A percentile compares a stretch with the other conserved stretches of the same genome.
phyloP scores from a whole-genome alignment of 2,888 invertebrate species.

The Drosophila longiperda region DNA sequence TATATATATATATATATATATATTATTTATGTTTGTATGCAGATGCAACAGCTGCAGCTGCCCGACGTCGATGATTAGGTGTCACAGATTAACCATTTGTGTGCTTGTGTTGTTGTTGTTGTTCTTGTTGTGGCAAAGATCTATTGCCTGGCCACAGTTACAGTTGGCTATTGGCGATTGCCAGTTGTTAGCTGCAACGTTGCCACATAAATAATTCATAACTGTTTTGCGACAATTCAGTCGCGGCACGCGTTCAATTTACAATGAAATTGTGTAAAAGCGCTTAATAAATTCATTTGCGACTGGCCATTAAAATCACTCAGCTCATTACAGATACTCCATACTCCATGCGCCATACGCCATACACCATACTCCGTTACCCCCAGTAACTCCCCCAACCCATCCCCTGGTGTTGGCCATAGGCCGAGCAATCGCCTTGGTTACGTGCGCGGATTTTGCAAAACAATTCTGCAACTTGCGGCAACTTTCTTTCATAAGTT shows the following conservation, averaged over 20 bases:
- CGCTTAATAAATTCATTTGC: conserved; percentile 80
- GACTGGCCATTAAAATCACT: conserved; percentile 68
- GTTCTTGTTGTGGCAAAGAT: neutral
- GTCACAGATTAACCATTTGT: conserved; percentile 53
- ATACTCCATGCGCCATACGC: neutral
- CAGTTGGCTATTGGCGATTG: conserved; percentile 2
- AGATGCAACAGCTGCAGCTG: conserved; percentile 51
- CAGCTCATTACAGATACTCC: conserved; percentile 65
- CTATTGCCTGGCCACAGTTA: conserved; percentile 21
- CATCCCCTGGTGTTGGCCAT: neutral
- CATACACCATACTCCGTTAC: neutral
- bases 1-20: conserved; percentile 7
- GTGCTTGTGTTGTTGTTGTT: conserved; percentile 6
- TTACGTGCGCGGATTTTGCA: conserved; percentile 77
- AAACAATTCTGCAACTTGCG: conserved; percentile 60
- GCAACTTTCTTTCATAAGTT: conserved; percentile 74
- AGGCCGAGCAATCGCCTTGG: conserved; percentile 34
- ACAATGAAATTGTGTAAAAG: conserved; percentile 79
- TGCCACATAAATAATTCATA: conserved; percentile 81
- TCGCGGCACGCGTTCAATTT: conserved; percentile 78
- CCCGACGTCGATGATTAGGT: conserved; percentile 51
- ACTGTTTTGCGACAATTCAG: conserved; percentile 82
- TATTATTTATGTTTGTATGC: conserved; percentile 40
- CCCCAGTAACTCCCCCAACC: no score
- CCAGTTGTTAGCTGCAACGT: conserved; percentile 24